Percentiles rank a stretch among this genome's conserved stretches.
phyloP scores from a whole-genome alignment of 1,140 invertebrate species.

The Wiebesia pumilae region DNA sequence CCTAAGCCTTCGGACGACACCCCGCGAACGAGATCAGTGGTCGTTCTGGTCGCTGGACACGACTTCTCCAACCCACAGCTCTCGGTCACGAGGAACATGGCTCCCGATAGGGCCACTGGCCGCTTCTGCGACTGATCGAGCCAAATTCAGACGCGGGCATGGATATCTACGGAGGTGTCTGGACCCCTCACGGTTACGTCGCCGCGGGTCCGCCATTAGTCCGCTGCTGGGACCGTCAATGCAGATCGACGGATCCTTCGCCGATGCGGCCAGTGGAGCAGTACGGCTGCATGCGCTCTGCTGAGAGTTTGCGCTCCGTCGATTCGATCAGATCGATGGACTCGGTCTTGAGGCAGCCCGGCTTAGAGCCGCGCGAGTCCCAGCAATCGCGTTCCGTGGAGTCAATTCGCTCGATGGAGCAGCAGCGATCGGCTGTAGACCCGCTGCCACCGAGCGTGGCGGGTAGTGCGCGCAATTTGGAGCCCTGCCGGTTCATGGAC shows the following conservation, averaged over 20 bases:
- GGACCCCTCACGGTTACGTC: neutral
- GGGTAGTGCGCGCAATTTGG: slow-evolving; percentile 51
- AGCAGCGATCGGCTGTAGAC: slow-evolving; percentile 19
- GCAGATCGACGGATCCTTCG: slow-evolving; percentile 72
- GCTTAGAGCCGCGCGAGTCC: slow-evolving; percentile 45
- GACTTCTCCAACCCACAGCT: neutral
- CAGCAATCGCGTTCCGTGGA: slow-evolving; percentile 67
- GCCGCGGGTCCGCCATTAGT: neutral
- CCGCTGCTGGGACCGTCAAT: slow-evolving; percentile 72
- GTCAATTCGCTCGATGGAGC: slow-evolving; percentile 59
- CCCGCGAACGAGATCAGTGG: too few species aligned
- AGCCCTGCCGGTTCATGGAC: slow-evolving; percentile 70
- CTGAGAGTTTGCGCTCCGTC: slow-evolving; percentile 71
- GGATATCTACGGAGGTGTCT: slow-evolving; percentile 14
- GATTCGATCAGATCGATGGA: slow-evolving; percentile 72
- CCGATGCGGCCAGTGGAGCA: slow-evolving; percentile 71
- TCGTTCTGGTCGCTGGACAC: neutral
- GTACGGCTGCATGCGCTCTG: slow-evolving; percentile 64
- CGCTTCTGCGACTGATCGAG: neutral
- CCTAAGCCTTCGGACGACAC: neutral
- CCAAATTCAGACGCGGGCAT: neutral
- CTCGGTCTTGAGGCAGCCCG: slow-evolving; percentile 53
- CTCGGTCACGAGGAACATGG: slow-evolving; percentile 55
- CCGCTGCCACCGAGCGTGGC: slow-evolving; percentile 42
- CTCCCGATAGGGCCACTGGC: slow-evolving; percentile 65